Conservation (phyloP, 1,140 invertebrate genomes). For the Zaprionus capensis region DNA sequence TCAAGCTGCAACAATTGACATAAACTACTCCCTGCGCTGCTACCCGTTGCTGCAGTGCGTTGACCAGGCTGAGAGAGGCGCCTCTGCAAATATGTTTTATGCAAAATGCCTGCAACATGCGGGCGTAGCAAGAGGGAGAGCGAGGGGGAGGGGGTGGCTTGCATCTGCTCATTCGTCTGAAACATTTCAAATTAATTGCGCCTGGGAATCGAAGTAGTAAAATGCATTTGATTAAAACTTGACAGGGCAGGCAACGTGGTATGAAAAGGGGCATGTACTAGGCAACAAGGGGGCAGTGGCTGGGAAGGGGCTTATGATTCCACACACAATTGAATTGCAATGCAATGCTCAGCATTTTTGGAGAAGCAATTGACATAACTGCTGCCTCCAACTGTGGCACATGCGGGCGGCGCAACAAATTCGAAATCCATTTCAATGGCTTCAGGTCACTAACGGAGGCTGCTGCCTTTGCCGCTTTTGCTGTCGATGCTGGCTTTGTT, state of each 20-base stretch:
- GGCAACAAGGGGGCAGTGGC: too few relatives aligned
- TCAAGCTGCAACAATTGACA: slow-evolving; percentile 78
- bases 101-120: slow-evolving; percentile 48
- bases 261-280: neutral
- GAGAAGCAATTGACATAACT: slow-evolving; percentile 3
- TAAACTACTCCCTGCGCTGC: slow-evolving; percentile 44
- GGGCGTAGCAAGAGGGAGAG: slow-evolving; percentile 34
- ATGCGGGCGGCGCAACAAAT: slow-evolving; percentile 67
- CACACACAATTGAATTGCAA: slow-evolving; percentile 18
- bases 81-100: slow-evolving; percentile 55
- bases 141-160: slow-evolving; percentile 29
- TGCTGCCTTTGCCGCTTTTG: neutral
- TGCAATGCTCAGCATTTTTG: slow-evolving; percentile 16
- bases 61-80: slow-evolving; percentile 35
- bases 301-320: neutral
- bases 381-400: neutral
- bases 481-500: slow-evolving; percentile 8
- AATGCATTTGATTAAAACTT: slow-evolving; percentile 78
- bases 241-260: slow-evolving; percentile 33
- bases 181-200: slow-evolving; percentile 83
- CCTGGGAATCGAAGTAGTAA: slow-evolving; percentile 76
- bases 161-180: slow-evolving; percentile 59
- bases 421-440: slow-evolving; percentile 56
- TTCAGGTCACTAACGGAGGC: neutral
- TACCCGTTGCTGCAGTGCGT: slow-evolving; percentile 36